Base-by-base conservation (phyloP, 2,113 vertebrate species). In the Oncorhynchus nerka region DNA sequence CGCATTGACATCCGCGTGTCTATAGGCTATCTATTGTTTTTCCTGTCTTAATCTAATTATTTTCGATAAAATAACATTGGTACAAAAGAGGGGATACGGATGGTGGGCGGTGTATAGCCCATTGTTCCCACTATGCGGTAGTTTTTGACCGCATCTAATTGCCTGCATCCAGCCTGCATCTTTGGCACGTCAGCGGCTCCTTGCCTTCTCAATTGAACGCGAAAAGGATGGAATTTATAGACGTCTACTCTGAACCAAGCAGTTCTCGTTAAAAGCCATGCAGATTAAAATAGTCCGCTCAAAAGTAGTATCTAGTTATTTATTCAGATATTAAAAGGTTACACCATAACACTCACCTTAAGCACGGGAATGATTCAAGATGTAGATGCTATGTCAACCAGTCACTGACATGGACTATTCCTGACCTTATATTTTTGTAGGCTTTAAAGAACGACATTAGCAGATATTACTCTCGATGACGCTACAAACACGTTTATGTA, bases 341-440 rank as follows among this genome's bases (percentile, higher is more conserved):
- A 20, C 39, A n/a, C 48, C 26, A 16, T 26, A n/a, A 24, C 39
- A 62, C 22, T 34, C 16, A 65, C 22, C 30, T 32, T 26, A 55
- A 32, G 59, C 61, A 51, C 62, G 68, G 62, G 30, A 13, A 30
- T 67, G 48, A 51, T 66, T 34, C 32, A 22, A 74, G 62, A 26
- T 75, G 22, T 22, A 74, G 62, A 26, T 75, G 22, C 26, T 49
- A 66, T 65, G 64, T 45, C 24, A 66, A 61, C n/a, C 61, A 45
- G 39, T 15, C 26, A 55, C 64, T 32, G 59, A 30, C 34, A 48
- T 55, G 26, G 57, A 61, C 28, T 39, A 49, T 48, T n/a, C 59
- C 6, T 65, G 72, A 74, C 59, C 72, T 59, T 71, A 28, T 65
- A 5, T 16, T 74, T 28, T 64, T 45, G 32, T 20, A 12, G 19